Evolutionary conservation across 2,888 invertebrate species (phyloP).

Genomic region (Apantesis nais): DNA sequence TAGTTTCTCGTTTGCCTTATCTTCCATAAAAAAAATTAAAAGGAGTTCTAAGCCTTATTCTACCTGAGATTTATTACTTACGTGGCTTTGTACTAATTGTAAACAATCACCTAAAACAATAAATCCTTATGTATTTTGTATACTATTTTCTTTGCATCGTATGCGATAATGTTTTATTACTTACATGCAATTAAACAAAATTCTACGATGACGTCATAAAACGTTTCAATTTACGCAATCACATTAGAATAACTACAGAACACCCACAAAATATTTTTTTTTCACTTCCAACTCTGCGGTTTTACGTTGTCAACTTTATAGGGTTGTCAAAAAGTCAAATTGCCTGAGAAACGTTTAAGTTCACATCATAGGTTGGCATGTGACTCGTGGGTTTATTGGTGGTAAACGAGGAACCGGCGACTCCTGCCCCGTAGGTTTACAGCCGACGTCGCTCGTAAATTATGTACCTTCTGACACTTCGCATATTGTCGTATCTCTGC

Average conservation of each 20-base stretch:
- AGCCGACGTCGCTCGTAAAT: constrained; percentile 42
- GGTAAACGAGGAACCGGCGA: constrained; percentile 47
- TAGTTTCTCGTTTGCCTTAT: too few species aligned
- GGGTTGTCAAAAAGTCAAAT: constrained; percentile 15
- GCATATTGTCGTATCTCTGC: constrained; percentile 43
- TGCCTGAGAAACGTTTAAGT: constrained; percentile 16
- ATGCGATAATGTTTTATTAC: not conserved
- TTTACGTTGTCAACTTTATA: constrained; percentile 10
- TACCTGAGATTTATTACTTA: not conserved
- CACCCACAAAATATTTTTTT: not conserved
- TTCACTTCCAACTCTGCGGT: not conserved
- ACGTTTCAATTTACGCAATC: not conserved
- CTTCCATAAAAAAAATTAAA: too few species aligned
- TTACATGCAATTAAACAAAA: not conserved
- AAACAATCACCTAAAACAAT: not conserved
- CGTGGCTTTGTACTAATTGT: not conserved
- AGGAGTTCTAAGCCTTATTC: too few species aligned
- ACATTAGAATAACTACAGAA: not conserved
- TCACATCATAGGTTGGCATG: constrained; percentile 23
- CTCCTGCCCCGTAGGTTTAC: constrained; percentile 41
- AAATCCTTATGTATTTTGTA: not conserved
- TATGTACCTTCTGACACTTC: constrained; percentile 45
- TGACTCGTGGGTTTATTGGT: constrained; percentile 39
- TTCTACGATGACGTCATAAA: not conserved
- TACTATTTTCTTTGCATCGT: not conserved